These are phyloP conservation scores for Pseudois nayaur DNA, from an alignment of 2,113 vertebrate genomes.

Conservation along the genomic window DNA sequence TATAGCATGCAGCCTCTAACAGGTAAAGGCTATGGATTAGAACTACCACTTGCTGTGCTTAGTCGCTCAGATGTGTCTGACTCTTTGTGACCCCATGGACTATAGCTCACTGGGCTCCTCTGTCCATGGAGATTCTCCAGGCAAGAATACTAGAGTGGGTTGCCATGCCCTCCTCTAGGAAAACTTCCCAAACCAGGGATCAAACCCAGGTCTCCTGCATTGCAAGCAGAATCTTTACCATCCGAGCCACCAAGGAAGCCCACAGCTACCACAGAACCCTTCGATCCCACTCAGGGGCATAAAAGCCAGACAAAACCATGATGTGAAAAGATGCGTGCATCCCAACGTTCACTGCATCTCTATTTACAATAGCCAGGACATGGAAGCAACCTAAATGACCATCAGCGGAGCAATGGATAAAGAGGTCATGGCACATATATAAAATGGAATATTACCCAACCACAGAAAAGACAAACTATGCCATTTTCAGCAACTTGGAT, in stretches of 20 bases:
- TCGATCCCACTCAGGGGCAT: background rate
- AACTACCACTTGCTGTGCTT: rapidly evolving
- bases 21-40: background rate
- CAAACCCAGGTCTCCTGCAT: background rate
- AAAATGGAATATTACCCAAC: background rate
- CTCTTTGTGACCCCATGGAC: background rate
- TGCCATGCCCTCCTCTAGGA: background rate
- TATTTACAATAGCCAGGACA: background rate
- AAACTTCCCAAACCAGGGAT: background rate
- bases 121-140: background rate
- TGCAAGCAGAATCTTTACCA: background rate
- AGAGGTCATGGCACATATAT: background rate
- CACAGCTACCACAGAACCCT: background rate
- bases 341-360: background rate
- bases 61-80: rapidly evolving
- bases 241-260: background rate
- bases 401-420: background rate
- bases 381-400: background rate
- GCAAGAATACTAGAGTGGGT: background rate
- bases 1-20: background rate
- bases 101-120: background rate
- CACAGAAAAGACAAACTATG: background rate
- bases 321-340: background rate
- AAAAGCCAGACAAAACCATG: background rate
- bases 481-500: background rate